Evolutionary conservation across 2,888 invertebrate species (phyloP).

Genomic region (Thymelicus sylvestris): DNA sequence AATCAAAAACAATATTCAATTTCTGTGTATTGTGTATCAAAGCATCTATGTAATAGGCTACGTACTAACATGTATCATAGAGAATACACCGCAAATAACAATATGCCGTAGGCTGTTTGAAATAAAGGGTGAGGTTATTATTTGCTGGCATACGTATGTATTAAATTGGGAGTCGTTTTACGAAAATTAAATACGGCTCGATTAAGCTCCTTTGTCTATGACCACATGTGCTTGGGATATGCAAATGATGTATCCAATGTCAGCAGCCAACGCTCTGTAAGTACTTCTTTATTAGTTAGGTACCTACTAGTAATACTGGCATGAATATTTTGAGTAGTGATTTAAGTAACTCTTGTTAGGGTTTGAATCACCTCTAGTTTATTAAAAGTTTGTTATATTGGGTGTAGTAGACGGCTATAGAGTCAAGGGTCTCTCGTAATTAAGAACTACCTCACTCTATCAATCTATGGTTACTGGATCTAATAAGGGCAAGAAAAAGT

Average conservation of each 20-base stretch:
- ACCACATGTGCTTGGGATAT: conserved; percentile 81
- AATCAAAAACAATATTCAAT: conserved; percentile 2
- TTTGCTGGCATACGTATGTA: conserved; percentile 76
- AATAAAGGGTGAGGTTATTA: conserved; percentile 77
- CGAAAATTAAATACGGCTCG: conserved; percentile 82
- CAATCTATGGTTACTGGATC: too few relatives aligned
- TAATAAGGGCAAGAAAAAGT: too few relatives aligned
- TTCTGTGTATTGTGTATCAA: conserved; percentile 8
- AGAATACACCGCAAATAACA: conserved; percentile 51
- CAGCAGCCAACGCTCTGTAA: conserved; percentile 62
- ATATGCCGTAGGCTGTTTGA: conserved; percentile 66
- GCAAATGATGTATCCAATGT: conserved; percentile 80
- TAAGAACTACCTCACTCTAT: too few relatives aligned
- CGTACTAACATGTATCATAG: conserved; percentile 38
- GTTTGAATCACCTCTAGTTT: too few relatives aligned
- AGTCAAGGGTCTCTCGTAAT: too few relatives aligned
- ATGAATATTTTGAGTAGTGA: too few relatives aligned
- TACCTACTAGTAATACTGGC: not conserved
- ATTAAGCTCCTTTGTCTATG: conserved; percentile 78
- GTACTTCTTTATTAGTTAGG: conserved; percentile 42
- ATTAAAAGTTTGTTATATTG: too few relatives aligned
- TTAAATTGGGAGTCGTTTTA: conserved; percentile 80
- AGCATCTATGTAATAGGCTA: conserved; percentile 5
- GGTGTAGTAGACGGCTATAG: too few relatives aligned
- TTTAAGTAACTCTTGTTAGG: too few relatives aligned